These are phyloP conservation scores for Channallabes apus DNA, from an alignment of 2,797 vertebrate species.

Conservation along the genomic window DNA sequence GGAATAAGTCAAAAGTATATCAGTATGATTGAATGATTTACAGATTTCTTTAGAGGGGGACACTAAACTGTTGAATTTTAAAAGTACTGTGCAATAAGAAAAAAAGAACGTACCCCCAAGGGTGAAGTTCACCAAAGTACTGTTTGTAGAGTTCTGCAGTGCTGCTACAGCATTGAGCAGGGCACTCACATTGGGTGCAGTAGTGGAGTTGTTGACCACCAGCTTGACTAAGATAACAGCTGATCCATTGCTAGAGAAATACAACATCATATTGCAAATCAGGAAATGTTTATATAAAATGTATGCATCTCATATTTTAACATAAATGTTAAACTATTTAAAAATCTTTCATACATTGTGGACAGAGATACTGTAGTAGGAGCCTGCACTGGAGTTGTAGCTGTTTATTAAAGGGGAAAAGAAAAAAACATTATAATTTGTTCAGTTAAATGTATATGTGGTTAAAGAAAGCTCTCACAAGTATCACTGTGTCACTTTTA, in stretches of 20 bases:
- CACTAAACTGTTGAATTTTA: no score
- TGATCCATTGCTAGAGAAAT: not conserved
- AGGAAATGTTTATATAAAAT: no score
- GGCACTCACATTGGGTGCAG: not conserved
- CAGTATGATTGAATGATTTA: no score
- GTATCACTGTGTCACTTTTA: not conserved
- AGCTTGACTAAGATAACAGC: not conserved
- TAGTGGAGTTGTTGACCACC: slow-evolving; percentile 9
- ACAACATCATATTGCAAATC: not conserved
- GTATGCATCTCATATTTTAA: no score
- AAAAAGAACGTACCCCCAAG: no score
- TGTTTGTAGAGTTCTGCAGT: no score
- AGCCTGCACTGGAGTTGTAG: not conserved
- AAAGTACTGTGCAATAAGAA: no score
- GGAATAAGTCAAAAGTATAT: not conserved
- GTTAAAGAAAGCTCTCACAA: slow-evolving; percentile 6
- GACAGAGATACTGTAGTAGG: no score
- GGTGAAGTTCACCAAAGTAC: no score
- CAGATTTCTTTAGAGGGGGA: no score
- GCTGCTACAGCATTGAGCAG: not conserved
- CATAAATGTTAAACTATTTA: no score
- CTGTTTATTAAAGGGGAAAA: not conserved
- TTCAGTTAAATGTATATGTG: not conserved
- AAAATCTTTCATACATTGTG: no score
- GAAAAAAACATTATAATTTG: not conserved